Evolutionary conservation across 2,113 vertebrate genomes (phyloP).

Genomic region (Heterotilapia buettikoferi): DNA sequence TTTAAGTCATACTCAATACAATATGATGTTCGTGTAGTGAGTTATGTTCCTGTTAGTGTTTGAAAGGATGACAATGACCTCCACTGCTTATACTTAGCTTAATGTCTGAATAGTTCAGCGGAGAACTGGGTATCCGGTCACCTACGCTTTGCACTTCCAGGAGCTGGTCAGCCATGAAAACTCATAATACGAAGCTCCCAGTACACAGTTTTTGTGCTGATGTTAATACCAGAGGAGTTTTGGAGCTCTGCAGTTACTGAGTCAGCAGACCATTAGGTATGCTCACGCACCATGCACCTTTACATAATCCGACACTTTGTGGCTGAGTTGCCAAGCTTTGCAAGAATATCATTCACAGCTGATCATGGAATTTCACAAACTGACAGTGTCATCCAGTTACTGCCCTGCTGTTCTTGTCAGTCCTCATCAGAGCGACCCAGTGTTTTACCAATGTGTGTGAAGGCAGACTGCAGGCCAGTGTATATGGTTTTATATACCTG

Average conservation of each 20-base stretch:
- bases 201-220: neutral
- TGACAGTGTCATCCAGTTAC: neutral
- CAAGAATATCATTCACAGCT: neutral
- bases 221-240: neutral
- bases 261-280: neutral
- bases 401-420: neutral
- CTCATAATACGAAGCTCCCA: neutral
- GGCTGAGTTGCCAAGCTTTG: neutral
- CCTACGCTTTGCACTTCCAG: neutral
- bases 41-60: neutral
- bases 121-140: neutral
- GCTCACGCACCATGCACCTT: neutral
- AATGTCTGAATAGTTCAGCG: neutral
- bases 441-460: neutral
- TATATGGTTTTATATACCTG: neutral
- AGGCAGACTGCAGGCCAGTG: neutral
- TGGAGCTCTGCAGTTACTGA: neutral
- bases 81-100: neutral
- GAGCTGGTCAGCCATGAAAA: neutral
- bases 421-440: neutral
- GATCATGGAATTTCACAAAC: neutral
- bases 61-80: neutral
- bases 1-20: neutral
- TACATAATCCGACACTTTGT: neutral
- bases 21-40: neutral